These are phyloP conservation scores for Carposina sasakii DNA, from an alignment of 1,140 invertebrate species.

Conservation along the genomic window DNA sequence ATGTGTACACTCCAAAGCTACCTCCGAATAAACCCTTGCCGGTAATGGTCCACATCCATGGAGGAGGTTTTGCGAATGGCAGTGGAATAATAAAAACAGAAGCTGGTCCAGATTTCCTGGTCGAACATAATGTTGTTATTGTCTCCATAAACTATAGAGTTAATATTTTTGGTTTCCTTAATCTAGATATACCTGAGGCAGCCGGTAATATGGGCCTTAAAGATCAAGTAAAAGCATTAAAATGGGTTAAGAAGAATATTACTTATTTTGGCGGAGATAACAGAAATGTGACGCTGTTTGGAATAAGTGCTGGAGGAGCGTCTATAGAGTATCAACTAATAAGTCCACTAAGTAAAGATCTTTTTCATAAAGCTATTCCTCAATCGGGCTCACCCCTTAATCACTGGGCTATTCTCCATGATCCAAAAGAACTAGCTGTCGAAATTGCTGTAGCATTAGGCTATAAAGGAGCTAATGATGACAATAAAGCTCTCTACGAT, in stretches of 20 bases:
- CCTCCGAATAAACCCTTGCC: slow-evolving; percentile 21
- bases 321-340: slow-evolving; percentile 70
- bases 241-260: slow-evolving; percentile 78
- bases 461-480: slow-evolving; percentile 29
- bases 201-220: slow-evolving; percentile 77
- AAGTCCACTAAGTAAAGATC: slow-evolving; percentile 71
- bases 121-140: slow-evolving; percentile 59
- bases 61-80: slow-evolving; percentile 63
- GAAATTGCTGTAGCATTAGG: slow-evolving; percentile 53
- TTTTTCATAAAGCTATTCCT: slow-evolving; percentile 70
- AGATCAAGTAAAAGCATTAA: slow-evolving; percentile 75
- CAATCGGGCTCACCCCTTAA: slow-evolving; percentile 59
- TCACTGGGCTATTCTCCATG: slow-evolving; percentile 40
- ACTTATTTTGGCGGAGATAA: slow-evolving; percentile 74
- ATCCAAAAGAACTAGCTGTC: slow-evolving; percentile 39
- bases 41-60: slow-evolving; percentile 66
- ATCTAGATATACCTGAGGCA: too few species aligned
- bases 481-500: slow-evolving; percentile 34
- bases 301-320: slow-evolving; percentile 74
- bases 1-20: slow-evolving; percentile 73
- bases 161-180: slow-evolving; percentile 70
- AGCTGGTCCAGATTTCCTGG: not conserved
- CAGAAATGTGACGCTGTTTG: slow-evolving; percentile 76
- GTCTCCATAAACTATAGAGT: slow-evolving; percentile 74
- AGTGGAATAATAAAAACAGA: too few species aligned